Percentiles rank a stretch among this genome's conserved stretches.
These are phyloP conservation scores for Caracal caracal DNA, from an alignment of 2,113 vertebrate species.

Conservation along the genomic window DNA sequence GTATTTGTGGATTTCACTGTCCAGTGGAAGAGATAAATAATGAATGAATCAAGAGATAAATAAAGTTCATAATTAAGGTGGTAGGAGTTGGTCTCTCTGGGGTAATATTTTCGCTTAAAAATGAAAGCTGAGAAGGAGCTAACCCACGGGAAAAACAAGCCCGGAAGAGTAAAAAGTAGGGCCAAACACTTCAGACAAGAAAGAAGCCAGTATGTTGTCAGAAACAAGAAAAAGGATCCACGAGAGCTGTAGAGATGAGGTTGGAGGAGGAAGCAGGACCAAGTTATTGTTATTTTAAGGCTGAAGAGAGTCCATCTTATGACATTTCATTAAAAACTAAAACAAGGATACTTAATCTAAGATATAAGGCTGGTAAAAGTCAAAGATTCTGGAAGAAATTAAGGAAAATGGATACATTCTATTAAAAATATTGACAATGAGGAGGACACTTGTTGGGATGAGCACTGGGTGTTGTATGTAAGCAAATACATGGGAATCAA, in stretches of 20 bases:
- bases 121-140: background rate
- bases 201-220: background rate
- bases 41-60: background rate
- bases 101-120: background rate
- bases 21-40: background rate
- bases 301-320: background rate
- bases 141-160: background rate
- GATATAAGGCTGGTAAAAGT: background rate
- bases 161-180: background rate
- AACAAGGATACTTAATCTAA: background rate
- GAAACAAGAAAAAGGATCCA: background rate
- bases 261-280: background rate
- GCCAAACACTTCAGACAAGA: background rate
- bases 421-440: background rate
- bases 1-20: background rate
- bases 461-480: no score
- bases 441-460: no score
- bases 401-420: background rate
- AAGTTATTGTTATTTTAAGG: background rate
- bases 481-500: no score
- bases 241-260: background rate
- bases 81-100: background rate
- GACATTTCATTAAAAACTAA: constrained; percentile 29
- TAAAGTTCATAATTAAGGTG: background rate
- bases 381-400: constrained; percentile 30